phyloP scores from a whole-genome alignment of 2,888 invertebrate species.

The Euphydryas editha region DNA sequence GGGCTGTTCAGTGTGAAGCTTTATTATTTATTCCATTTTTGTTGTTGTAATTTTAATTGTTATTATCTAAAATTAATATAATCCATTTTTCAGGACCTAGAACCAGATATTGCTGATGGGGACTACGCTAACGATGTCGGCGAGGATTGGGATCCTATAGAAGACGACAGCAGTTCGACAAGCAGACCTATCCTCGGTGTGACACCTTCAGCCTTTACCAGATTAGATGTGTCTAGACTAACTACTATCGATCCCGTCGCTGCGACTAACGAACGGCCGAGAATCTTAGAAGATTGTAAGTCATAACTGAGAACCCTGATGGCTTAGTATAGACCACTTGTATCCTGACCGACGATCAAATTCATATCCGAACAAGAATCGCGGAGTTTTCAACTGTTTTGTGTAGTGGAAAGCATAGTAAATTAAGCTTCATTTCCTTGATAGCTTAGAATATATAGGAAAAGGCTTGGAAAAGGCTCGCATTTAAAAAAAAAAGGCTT shows the following conservation, averaged over 20 bases:
- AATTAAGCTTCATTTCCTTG: too few species aligned
- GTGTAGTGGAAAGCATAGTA: too few species aligned
- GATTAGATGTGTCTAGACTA: conserved; percentile 49
- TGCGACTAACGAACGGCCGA: conserved; percentile 70
- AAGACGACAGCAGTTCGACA: conserved; percentile 53
- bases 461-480: too few species aligned
- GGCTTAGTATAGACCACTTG: neutral
- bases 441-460: too few species aligned
- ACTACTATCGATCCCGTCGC: conserved; percentile 63
- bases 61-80: too few species aligned
- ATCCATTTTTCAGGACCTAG: conserved; percentile 40
- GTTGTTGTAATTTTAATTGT: too few species aligned
- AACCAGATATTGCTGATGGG: conserved; percentile 31
- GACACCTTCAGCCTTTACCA: conserved; percentile 67
- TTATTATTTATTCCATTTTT: too few species aligned
- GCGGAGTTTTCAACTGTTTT: too few species aligned
- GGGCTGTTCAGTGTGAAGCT: too few species aligned
- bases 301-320: conserved; percentile 16
- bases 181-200: conserved; percentile 51
- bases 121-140: conserved; percentile 67
- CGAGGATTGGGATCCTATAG: conserved; percentile 55
- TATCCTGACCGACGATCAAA: too few species aligned
- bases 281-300: conserved; percentile 70
- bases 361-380: too few species aligned
- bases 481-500: too few species aligned